These are phyloP conservation scores for Automeris io DNA, from an alignment of 2,888 invertebrate species.

Conservation along the genomic window DNA sequence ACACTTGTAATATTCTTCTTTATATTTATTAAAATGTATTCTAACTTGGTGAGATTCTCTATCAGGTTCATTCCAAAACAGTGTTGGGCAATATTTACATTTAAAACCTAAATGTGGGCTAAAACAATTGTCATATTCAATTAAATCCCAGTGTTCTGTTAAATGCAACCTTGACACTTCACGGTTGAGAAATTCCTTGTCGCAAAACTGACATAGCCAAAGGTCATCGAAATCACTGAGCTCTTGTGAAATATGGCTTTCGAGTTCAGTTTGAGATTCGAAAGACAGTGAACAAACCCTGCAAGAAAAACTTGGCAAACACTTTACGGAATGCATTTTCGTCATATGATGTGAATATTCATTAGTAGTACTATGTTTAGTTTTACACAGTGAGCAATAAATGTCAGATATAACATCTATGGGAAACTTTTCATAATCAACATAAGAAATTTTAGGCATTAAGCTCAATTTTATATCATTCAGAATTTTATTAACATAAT, in stretches of 20 bases:
- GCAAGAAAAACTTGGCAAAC: constrained; percentile 49
- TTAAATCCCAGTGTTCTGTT: constrained; percentile 46
- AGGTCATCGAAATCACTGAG: constrained; percentile 58
- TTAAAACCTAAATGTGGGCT: constrained; percentile 70
- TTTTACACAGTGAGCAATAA: constrained; percentile 48
- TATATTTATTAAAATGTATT: constrained; percentile 47
- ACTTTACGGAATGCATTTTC: constrained; percentile 55
- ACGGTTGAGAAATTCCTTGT: constrained; percentile 60
- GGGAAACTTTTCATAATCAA: constrained; percentile 41
- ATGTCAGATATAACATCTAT: constrained; percentile 32
- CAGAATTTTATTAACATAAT: constrained; percentile 45
- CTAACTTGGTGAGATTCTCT: constrained; percentile 60
- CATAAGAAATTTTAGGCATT: constrained; percentile 41
- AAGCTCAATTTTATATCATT: constrained; percentile 38
- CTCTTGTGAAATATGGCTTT: constrained; percentile 44
- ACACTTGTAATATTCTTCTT: constrained; percentile 59
- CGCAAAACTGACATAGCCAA: constrained; percentile 73
- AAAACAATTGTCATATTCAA: constrained; percentile 62
- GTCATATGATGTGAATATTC: constrained; percentile 46
- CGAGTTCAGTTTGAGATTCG: constrained; percentile 47
- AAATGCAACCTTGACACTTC: constrained; percentile 48
- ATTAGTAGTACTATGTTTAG: constrained; percentile 31
- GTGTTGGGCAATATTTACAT: constrained; percentile 62
- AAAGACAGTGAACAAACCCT: constrained; percentile 57
- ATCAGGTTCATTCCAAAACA: constrained; percentile 72